Evolutionary conservation across 1,140 invertebrate genomes (phyloP), one percentile per base, ranked within the genome.

Genomic region (Ceratina calcarata): DNA sequence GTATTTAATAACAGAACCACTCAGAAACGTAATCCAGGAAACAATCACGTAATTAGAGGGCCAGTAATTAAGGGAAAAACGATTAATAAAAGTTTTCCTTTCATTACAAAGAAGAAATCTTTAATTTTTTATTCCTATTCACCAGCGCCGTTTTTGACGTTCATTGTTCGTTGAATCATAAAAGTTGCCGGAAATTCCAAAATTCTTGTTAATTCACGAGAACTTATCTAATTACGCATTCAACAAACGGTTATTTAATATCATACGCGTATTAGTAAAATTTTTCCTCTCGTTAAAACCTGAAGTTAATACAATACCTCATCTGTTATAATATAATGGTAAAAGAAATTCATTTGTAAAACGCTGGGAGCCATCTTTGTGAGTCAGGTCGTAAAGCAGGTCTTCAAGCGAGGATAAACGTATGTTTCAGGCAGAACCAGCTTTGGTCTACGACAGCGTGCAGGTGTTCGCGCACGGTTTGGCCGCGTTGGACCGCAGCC

Each of bases 381-480:
- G 10, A 7, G 37, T 3, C 37, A 45, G 37, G 6, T 45, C 55
- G 16, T n/a, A 57, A 57, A 65, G 49, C 51, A 51, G 55, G 15
- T 73, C 82, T 53, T 69, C 49, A 79, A 64, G 62, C 72, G 22
- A 83, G 79, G 61, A 66, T 27, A 83, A 85, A 84, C 85, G 69
- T 87, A 87, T 89, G 83, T 94, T 94, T 27, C 94, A 99, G 98
- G 97, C 97, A 77, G 97, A 98, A 92, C 96, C 78, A 73, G 98
- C 98, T 15, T 93, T 99, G 66, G 95, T 98, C 85, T 98, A 97
- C 91, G 98, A 99, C 91, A 97, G 97, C 16, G 98, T 98, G 0
- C 96, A 97, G 87, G 95, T 97, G 37, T 96, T 99, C 86, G 97
- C 97, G 15, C 94, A 96, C 84, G 97, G 97, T 20, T 91, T 98